Evolutionary conservation across 2,113 vertebrate genomes (phyloP), one percentile per base, ranked within the genome.

Genomic region (Sinocyclocheilus anophthalmus): DNA sequence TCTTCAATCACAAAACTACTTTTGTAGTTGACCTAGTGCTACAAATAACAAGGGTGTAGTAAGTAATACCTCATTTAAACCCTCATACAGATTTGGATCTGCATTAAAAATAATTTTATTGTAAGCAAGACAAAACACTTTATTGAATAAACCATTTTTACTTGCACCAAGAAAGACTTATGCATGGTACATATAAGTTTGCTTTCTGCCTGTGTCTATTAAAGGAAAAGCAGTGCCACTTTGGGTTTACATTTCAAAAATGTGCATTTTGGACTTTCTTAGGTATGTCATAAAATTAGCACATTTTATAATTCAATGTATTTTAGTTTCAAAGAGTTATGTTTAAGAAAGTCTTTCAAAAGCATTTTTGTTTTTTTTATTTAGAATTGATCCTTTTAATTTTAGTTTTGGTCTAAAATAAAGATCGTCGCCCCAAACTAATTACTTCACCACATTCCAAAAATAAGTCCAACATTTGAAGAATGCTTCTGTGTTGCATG

Each of bases 221-320:
- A 59, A 88, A 80, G 76, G 30, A 42, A 4, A 65, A 18, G 69
- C 70, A 59, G 33, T 59, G 45, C 55, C 87, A 10, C 61, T 3
- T 90, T 3, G 85, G 89, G 82, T 87, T 79, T 37, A 79, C 61
- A 50, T 69, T 30, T 63, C 4, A 81, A 48, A 83, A 81, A 84
- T 88, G 86, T 91, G 86, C 91, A 91, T 91, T 92, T 92, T 89
- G 83, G 89, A 82, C 87, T 63, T 75, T 69, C 86, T 13, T 22
- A 81, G 83, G 86, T 53, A 39, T 86, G 55, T 67, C 67, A 81
- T 91, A 83, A 88, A 91, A 88, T 90, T 88, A 75, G 65, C 42
- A 33, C 30, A 33, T 33, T 33, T 33, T 33, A 33, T 33, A 33
- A 33, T 33, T 33, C 30, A 33, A 33, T 33, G 30, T 72, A 85